Evolutionary conservation across 2,888 invertebrate species (phyloP), one percentile per base, ranked within the genome.

Genomic region (Sympetrum striolatum): DNA sequence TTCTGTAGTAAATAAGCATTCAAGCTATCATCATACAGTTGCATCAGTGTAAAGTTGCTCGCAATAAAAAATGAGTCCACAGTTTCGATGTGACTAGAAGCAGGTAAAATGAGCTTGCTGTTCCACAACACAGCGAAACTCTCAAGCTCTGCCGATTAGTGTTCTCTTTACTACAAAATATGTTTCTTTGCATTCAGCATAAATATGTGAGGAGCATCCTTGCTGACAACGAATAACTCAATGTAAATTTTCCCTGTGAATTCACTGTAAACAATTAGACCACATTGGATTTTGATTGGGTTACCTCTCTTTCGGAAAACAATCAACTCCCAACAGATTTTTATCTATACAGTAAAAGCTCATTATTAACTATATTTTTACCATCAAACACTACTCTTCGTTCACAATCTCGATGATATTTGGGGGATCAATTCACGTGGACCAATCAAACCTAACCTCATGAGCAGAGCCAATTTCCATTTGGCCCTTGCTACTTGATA

Each of bases 61-160:
- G 86, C 86, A 60, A 64, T 86, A 86, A 86, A 86, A 86, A 86
- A 86, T 86, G 86, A 86, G 86, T 86, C 86, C 86, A 86, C 86
- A 60, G 86, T 86, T 86, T 86, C 86, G 86, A 86, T 86, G 86
- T 86, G 86, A 86, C 86, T 86, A 86, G 86, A 86, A 86, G 86
- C 86, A 86, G 86, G 37, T 86, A 60, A 86, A 58, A 86, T 60
- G 86, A 86, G 60, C 86, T 60, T 86, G 86, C 86, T 37, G 60
- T 64, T 86, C 86, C 86, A 86, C 86, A 58, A 64, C 86, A 64
- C 18, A 60, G 86, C 60, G 86, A 86, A 86, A 86, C 60, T 58
- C 86, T 37, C 86, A 86, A 86, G 86, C 86, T 86, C 86, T 86
- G 60, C 60, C 37, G 60, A 86, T 86, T 64, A 86, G 86, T 86